Evolutionary conservation across 2,797 vertebrate species (phyloP).

Genomic region (Urosaurus nigricauda): DNA sequence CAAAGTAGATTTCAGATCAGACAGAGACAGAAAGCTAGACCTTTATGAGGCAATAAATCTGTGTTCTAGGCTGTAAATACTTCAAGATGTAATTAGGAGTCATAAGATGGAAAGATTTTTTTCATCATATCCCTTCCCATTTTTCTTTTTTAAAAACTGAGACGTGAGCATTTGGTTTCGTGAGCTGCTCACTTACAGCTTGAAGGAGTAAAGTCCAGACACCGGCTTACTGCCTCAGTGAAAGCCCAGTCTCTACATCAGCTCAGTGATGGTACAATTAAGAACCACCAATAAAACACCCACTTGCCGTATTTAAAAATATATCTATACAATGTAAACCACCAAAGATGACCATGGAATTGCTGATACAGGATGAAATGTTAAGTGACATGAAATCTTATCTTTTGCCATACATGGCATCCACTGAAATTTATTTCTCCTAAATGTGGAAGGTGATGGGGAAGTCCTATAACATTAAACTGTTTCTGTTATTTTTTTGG

Average conservation of each 20-base stretch:
- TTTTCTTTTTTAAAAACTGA: background rate
- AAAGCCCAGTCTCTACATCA: background rate
- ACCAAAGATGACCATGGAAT: background rate
- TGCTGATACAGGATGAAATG: background rate
- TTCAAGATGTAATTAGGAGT: background rate
- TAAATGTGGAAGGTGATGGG: background rate
- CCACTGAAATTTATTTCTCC: slow-evolving; percentile 11
- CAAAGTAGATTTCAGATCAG: background rate
- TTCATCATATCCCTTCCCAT: background rate
- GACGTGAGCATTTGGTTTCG: background rate
- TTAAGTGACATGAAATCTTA: background rate
- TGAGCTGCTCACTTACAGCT: background rate
- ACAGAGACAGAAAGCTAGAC: background rate
- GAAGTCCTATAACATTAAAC: background rate
- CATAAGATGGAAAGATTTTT: background rate
- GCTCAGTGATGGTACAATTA: background rate
- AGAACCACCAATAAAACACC: background rate
- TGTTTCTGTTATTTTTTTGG: slow-evolving; percentile 22
- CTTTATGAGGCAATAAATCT: background rate
- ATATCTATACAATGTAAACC: slow-evolving; percentile 11
- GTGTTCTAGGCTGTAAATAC: background rate
- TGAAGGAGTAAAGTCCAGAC: background rate
- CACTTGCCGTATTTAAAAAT: background rate
- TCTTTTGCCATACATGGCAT: background rate
- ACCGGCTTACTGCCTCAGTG: no score